Percentiles rank a stretch among this genome's conserved stretches.
phyloP scores from a whole-genome alignment of 1,140 invertebrate genomes.

The Drosophila bifasciata region DNA sequence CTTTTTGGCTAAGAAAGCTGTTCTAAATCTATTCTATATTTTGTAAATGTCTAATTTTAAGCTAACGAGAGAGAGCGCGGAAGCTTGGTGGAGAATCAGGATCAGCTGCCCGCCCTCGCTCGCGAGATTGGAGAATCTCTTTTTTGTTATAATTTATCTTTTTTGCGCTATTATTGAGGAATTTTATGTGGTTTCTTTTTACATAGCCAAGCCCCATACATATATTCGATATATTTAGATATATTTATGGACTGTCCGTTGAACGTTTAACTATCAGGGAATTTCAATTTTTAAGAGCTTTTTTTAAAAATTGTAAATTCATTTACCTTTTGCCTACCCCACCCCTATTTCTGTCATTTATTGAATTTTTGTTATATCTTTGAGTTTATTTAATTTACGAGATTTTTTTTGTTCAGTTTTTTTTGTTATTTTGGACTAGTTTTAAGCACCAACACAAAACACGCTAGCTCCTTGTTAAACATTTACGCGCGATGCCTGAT shows the following conservation, averaged over 20 bases:
- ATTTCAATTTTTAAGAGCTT: slow-evolving; percentile 75
- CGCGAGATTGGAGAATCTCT: slow-evolving; percentile 21
- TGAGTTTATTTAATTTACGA: slow-evolving; percentile 41
- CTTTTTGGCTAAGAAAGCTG: slow-evolving; percentile 67
- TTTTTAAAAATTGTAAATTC: slow-evolving; percentile 80
- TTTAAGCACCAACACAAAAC: slow-evolving; percentile 24
- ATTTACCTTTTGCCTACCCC: slow-evolving; percentile 28
- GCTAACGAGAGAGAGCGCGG: slow-evolving; percentile 16
- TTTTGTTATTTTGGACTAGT: slow-evolving; percentile 56
- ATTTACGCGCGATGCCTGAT: slow-evolving; percentile 31
- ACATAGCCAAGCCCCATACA: slow-evolving; percentile 56
- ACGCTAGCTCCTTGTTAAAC: slow-evolving; percentile 25
- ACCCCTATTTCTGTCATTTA: slow-evolving; percentile 49
- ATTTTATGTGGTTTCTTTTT: slow-evolving; percentile 77
- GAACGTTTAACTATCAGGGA: slow-evolving; percentile 52
- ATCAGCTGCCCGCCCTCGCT: slow-evolving; percentile 4
- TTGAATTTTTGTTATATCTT: slow-evolving; percentile 60
- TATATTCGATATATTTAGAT: slow-evolving; percentile 32
- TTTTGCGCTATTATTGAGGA: slow-evolving; percentile 77
- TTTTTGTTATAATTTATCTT: slow-evolving; percentile 29
- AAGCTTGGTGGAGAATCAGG: neutral
- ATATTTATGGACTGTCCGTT: slow-evolving; percentile 57
- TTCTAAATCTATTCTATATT: slow-evolving; percentile 39
- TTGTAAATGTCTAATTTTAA: slow-evolving; percentile 60
- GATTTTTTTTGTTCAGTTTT: slow-evolving; percentile 54